Base-by-base conservation (phyloP, 2,113 vertebrate species). In the Maccullochella peelii region DNA sequence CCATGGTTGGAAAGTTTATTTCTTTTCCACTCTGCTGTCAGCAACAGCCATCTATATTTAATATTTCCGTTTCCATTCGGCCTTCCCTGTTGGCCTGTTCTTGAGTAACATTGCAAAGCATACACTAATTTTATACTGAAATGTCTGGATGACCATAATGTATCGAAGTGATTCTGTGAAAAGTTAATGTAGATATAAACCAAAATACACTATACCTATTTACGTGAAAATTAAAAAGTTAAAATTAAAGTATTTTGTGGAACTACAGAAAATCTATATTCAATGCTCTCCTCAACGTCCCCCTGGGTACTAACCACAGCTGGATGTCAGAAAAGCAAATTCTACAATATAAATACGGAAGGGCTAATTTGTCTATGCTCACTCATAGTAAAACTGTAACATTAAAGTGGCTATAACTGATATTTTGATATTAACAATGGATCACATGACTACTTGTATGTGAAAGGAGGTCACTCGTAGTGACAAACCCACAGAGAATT, bases 1-100 rank as follows among this genome's bases (percentile, higher is more conserved):
- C 82, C 86, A 89, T 88, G 77, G 77, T 85, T 85, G 84, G 62
- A 93, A 82, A 93, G 84, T 91, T 80, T 87, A 91, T 92, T 87
- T 86, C 65, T 81, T 77, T 82, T 83, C 84, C 82, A 67, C 74
- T 79, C 59, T 76, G 71, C 90, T 92, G 90, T 88, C 90, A 87
- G 82, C 77, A 90, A 55, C 70, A 52, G 70, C 74, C 67, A 88
- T 91, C 86, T 91, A 90, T 92, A 86, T 89, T 86, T 91, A 88
- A 90, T 87, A 88, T 86, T 86, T 83, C 74, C 66, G 85, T 86
- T 86, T 89, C 79, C 50, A 73, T 67, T 57, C 21, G 80, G 82
- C 76, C 70, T 81, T 66, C 69, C 70, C 82, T 66, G 36, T 81
- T 86, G 73, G 77, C 79, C 54, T 70, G 78, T 25, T 77, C 80